phyloP scores from a whole-genome alignment of 2,888 invertebrate genomes.

The Nycteola revayana region DNA sequence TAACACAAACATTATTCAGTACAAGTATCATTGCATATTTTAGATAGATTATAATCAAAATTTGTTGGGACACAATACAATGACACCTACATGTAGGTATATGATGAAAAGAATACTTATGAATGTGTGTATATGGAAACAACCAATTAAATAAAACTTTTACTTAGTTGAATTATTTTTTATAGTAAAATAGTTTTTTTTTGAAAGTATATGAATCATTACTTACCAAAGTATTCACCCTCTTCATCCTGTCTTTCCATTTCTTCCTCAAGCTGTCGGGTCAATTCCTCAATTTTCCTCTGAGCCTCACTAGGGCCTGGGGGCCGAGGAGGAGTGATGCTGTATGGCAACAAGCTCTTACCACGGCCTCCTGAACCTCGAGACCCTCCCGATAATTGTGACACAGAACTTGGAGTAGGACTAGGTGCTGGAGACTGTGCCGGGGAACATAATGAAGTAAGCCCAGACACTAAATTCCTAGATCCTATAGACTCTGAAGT shows the following conservation, averaged over 20 bases:
- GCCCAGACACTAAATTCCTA: constrained; percentile 66
- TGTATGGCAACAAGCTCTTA: constrained; percentile 91
- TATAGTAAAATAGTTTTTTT: no score
- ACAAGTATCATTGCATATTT: no score
- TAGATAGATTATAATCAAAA: no score
- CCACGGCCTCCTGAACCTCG: constrained; percentile 78
- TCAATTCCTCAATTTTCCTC: constrained; percentile 95
- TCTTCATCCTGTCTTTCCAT: constrained; percentile 97
- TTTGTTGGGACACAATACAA: no score
- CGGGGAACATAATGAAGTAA: constrained; percentile 75
- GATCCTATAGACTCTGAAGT: constrained; percentile 63
- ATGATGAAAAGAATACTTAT: no score
- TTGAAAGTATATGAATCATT: no score
- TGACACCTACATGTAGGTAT: no score
- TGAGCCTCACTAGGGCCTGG: constrained; percentile 96
- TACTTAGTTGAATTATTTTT: no score
- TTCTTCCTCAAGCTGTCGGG: constrained; percentile 95
- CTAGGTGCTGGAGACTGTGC: constrained; percentile 82
- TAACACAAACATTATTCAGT: no score
- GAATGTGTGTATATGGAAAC: no score
- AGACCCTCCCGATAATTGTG: constrained; percentile 83
- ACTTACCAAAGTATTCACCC: constrained; percentile 97
- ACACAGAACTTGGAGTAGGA: constrained; percentile 84
- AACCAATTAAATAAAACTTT: no score
- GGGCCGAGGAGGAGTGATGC: constrained; percentile 93